Conservation (phyloP, 2,888 invertebrate genomes). For the Aphidius colemani region DNA sequence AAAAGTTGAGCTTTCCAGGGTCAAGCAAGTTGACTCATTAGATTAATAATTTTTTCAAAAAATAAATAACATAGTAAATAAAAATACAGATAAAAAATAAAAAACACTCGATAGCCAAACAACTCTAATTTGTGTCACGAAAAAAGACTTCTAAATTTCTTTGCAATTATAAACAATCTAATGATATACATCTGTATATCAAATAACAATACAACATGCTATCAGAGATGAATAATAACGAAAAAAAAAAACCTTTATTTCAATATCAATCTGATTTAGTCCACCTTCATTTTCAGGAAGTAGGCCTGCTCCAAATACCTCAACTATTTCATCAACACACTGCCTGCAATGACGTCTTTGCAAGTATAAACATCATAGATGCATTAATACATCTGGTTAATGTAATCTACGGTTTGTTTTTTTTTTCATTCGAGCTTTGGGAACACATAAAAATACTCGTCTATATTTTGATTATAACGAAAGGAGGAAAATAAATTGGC, state of each 20-base stretch:
- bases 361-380: conserved; percentile 12
- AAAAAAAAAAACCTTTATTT: no score
- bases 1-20: conserved; percentile 16
- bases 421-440: background rate
- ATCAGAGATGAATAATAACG: no score
- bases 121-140: no score
- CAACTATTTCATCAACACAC: conserved; percentile 21
- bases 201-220: no score
- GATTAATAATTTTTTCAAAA: background rate
- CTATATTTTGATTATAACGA: no score
- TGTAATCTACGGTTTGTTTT: background rate
- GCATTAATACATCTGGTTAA: background rate
- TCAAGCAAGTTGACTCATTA: conserved; percentile 15
- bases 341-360: conserved; percentile 4
- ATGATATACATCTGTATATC: no score
- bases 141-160: no score
- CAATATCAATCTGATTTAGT: no score
- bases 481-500: no score
- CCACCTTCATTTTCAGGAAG: conserved; percentile 3
- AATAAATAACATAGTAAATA: background rate
- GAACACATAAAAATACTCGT: no score
- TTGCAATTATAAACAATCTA: no score
- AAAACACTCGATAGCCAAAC: no score
- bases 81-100: background rate
- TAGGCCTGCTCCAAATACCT: conserved; percentile 20